A percentile compares a stretch with the other conserved stretches of the same genome.
These are phyloP conservation scores for Pseudomugil tenellus DNA, from an alignment of 2,797 vertebrate species.

Conservation along the genomic window DNA sequence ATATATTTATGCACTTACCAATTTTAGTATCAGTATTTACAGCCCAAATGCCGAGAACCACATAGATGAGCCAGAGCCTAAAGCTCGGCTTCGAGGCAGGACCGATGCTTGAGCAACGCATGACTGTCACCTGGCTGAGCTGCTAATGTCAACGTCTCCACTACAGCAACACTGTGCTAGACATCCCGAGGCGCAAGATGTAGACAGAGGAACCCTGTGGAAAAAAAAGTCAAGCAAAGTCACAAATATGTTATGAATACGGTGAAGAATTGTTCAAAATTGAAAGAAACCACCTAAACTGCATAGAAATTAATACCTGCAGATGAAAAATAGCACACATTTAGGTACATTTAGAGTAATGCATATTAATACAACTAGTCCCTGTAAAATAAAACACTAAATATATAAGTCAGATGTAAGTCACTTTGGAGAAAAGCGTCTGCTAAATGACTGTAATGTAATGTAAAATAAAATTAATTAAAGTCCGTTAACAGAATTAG, in stretches of 20 bases:
- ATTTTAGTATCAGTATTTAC: slow-evolving; percentile 37
- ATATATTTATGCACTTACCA: slow-evolving; percentile 57
- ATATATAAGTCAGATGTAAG: no score
- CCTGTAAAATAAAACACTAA: no score
- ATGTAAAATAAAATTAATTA: no score
- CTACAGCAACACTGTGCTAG: slow-evolving; percentile 41
- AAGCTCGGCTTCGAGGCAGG: slow-evolving; percentile 11
- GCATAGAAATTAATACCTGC: no score
- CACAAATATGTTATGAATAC: neutral
- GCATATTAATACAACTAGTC: no score
- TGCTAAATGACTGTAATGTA: no score
- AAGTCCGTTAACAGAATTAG: no score
- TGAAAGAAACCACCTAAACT: no score
- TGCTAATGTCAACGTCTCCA: slow-evolving; percentile 24
- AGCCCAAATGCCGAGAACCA: slow-evolving; percentile 53
- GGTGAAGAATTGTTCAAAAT: neutral
- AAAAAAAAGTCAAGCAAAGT: slow-evolving; percentile 19
- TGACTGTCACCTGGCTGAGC: slow-evolving; percentile 34
- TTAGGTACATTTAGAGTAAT: no score
- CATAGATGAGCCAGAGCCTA: slow-evolving; percentile 51
- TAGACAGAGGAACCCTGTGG: slow-evolving; percentile 32
- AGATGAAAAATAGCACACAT: no score
- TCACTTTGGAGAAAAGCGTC: no score
- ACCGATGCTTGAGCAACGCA: slow-evolving; percentile 39
- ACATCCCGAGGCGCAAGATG: slow-evolving; percentile 44